Evolutionary conservation across 2,113 vertebrate genomes (phyloP), one percentile per base, ranked within the genome.

Genomic region (Austrofundulus limnaeus): DNA sequence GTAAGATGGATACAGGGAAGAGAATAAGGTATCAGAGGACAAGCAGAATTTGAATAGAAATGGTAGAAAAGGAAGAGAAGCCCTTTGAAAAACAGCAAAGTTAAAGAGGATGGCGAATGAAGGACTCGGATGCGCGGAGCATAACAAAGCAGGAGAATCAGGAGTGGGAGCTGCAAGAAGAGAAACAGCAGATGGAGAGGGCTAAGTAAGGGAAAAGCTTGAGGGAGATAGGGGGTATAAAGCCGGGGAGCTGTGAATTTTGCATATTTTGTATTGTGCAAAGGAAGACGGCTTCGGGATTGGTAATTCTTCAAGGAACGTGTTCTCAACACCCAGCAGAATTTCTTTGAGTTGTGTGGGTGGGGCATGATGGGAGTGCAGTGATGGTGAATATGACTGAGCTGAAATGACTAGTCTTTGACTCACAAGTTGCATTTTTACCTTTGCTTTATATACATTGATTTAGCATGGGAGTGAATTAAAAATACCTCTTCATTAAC

Each of bases 191-290:
- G 78, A 86, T 86, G 77, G 74, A 86, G 76, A 61, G 74, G 79
- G 76, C 82, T 78, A 81, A 82, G 72, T 79, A 78, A 86, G 61
- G 69, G 56, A 82, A 80, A 79, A 61, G 77, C 81, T 84, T 56
- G 55, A 77, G 77, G 79, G 82, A 82, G 50, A 67, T 60, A 11
- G 41, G 69, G 73, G 49, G 57, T 71, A 58, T 51, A 78, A 72
- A 77, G 71, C 70, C 61, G 60, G 60, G 66, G 62, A 77, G 72
- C 76, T 68, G 72, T 53, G 74, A 78, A 81, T 88, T 86, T 82
- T 80, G 80, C 83, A 81, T 80, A 84, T 84, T 84, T 77, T 68
- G 72, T 74, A 69, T 78, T 78, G 74, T 88, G 49, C 78, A 68
- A 83, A 74, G 64, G 75, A 76, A 50, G 75, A 72, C 77, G 57